Evolutionary conservation across 2,888 invertebrate genomes (phyloP), one percentile per base, ranked within the genome.

Genomic region (Ceriagrion tenellum): DNA sequence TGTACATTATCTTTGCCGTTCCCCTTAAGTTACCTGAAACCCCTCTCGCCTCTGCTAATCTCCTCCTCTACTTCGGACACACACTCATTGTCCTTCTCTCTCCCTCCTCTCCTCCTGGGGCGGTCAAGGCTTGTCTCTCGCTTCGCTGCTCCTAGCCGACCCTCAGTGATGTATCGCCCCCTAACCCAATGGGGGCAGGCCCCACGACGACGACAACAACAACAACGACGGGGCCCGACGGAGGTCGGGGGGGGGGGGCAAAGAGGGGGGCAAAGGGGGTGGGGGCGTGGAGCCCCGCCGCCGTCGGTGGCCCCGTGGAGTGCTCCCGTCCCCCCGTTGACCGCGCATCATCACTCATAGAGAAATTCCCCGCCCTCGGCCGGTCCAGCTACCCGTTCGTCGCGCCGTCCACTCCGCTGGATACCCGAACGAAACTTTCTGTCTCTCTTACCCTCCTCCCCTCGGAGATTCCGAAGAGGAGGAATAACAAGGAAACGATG

Each of bases 291-390:
- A n/a, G 16, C 20, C 8, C 12, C 8, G 12, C 74, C 30, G 26
- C 81, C 81, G 12, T 26, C 81, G 16, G 30, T 81, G 81, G 30
- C 81, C 81, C 26, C 35, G n/a, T 81, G 81, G 81, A 81, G 81
- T 81, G 35, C 30, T n/a, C 81, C 81, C 30, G 81, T 81, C 81
- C 35, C 81, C 0, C 30, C 30, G 35, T 35, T 81, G 35, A 35
- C 81, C 81, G 35, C 81, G 13, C 81, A 81, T 35, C 81, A 81
- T 81, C 35, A 81, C 30, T 81, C 81, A 81, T 81, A 30, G 81
- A 30, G 59, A 59, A 20, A 59, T 16, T 16, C 59, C 12, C 59
- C 59, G 3, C 81, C 26, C 81, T 30, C 81, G 30, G 12, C 56
- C 74, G 30, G 35, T 35, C 30, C 8, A 18, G 30, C 30, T 81